These are phyloP conservation scores for Corythaeola cristata DNA, from an alignment of 2,113 vertebrate species.

Conservation along the genomic window DNA sequence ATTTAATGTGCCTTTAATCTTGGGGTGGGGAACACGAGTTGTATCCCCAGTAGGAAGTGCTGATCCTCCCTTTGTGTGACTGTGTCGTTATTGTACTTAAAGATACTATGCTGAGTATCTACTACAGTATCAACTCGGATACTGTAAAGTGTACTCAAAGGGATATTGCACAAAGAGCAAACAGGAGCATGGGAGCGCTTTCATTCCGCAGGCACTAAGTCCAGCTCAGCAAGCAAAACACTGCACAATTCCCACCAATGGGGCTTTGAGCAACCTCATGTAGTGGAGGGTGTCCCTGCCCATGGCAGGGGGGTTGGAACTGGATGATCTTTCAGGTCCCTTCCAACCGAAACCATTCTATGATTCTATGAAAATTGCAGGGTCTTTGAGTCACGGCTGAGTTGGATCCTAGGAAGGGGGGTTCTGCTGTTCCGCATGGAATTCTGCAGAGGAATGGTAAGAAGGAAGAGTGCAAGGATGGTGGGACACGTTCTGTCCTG, in stretches of 20 bases:
- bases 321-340: too few species aligned
- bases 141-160: background rate
- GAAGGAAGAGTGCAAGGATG: background rate
- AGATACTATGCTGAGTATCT: background rate
- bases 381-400: background rate
- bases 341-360: too few species aligned
- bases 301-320: too few species aligned
- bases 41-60: background rate
- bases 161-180: background rate
- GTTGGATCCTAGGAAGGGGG: background rate
- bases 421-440: background rate
- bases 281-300: too few species aligned
- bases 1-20: conserved; percentile 41
- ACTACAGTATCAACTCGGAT: background rate
- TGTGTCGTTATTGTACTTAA: background rate
- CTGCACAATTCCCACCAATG: background rate
- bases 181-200: background rate
- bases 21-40: background rate
- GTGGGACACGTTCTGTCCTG: accelerated
- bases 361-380: background rate
- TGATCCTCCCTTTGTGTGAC: background rate
- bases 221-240: background rate
- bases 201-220: background rate
- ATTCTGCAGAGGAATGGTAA: background rate
- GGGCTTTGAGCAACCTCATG: too few species aligned